phyloP scores from a whole-genome alignment of 2,797 vertebrate species.

The Cryptoprocta ferox region DNA sequence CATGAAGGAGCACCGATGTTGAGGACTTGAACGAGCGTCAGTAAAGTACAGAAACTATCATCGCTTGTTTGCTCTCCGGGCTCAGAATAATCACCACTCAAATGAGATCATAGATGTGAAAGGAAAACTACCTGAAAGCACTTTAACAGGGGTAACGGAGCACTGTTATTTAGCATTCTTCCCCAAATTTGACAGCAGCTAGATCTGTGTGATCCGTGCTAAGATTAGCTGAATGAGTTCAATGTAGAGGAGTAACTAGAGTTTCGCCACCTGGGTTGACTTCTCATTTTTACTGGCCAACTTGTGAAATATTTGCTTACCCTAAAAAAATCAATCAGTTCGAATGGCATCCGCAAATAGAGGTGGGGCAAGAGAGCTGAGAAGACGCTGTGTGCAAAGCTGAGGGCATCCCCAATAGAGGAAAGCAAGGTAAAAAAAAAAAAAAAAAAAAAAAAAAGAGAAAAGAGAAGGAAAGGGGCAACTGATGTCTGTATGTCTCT shows the following conservation, averaged over 20 bases:
- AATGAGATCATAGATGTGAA: slow-evolving; percentile 32
- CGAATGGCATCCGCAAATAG: neutral
- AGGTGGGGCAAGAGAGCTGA: neutral
- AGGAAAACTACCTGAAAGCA: neutral
- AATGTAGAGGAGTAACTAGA: neutral
- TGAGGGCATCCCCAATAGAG: neutral
- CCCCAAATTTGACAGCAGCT: neutral
- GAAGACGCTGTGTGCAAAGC: neutral
- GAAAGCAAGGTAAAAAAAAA: neutral
- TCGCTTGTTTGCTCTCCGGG: slow-evolving; percentile 30
- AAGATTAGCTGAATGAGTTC: neutral
- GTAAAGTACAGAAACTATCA: neutral
- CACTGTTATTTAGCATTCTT: neutral
- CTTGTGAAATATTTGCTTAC: neutral
- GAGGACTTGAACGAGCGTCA: neutral
- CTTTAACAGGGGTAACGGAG: neutral
- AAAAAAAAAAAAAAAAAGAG: neutral
- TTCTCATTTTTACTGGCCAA: neutral
- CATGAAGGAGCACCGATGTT: neutral
- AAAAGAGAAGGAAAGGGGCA: neutral
- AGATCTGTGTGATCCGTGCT: neutral
- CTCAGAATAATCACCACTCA: neutral
- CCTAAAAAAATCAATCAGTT: neutral
- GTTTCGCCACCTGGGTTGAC: neutral
- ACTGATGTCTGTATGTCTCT: neutral